These are phyloP conservation scores for Monoplex corrugatus DNA, from an alignment of 2,888 invertebrate species.

Conservation along the genomic window DNA sequence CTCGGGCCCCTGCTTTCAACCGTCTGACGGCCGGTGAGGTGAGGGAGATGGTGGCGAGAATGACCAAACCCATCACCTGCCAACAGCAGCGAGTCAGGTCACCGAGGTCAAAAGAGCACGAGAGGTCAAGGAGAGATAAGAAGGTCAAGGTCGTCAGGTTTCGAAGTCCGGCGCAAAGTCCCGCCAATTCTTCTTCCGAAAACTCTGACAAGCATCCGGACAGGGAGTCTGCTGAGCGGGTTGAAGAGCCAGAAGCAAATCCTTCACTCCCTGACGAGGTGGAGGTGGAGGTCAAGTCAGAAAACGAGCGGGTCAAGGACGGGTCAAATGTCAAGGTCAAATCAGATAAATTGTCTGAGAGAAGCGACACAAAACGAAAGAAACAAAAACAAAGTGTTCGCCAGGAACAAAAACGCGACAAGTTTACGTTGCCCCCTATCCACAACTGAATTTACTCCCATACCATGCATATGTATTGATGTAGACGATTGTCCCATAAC, in stretches of 20 bases:
- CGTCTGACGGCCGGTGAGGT: neutral
- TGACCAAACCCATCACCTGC: slow-evolving; percentile 38
- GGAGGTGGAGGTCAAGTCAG: slow-evolving; percentile 31
- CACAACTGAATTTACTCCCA: too few relatives aligned
- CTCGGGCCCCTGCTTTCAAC: slow-evolving; percentile 71
- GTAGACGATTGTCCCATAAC: too few relatives aligned
- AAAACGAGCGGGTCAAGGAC: neutral
- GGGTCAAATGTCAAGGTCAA: neutral
- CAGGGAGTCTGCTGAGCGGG: neutral
- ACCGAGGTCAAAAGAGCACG: neutral
- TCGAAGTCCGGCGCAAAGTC: neutral
- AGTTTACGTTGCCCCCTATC: too few relatives aligned
- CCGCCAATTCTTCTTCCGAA: neutral
- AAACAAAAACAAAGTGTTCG: too few relatives aligned
- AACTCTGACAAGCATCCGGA: neutral
- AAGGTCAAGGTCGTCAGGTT: slow-evolving; percentile 30
- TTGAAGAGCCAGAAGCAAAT: neutral
- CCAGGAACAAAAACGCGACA: too few relatives aligned
- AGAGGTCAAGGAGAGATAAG: neutral
- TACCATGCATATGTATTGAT: too few relatives aligned
- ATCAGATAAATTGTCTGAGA: neutral
- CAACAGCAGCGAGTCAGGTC: neutral
- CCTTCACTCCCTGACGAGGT: neutral
- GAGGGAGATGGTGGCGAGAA: slow-evolving; percentile 7
- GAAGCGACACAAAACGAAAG: neutral